A percentile compares a stretch with the other conserved stretches of the same genome.
Conservation (phyloP, 2,888 invertebrate species). For the Pandemis cinnamomeana region DNA sequence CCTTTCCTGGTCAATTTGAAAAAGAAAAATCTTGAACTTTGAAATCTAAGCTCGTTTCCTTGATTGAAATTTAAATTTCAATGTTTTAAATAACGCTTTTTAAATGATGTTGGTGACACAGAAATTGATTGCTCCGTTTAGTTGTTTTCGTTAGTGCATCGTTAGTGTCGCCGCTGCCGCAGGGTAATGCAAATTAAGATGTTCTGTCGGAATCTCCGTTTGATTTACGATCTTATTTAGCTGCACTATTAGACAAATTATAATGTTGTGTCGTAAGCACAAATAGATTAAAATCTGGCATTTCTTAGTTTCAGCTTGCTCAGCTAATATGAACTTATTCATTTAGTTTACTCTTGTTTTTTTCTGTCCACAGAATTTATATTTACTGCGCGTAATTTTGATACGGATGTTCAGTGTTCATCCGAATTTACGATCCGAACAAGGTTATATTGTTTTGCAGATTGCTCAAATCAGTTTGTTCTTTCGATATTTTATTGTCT, state of each 20-base stretch:
- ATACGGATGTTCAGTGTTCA: conserved; percentile 50
- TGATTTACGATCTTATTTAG: conserved; percentile 74
- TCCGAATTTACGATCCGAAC: conserved; percentile 57
- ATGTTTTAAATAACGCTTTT: conserved; percentile 63
- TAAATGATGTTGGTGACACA: conserved; percentile 69
- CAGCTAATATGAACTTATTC: background rate
- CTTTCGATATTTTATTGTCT: conserved; percentile 63
- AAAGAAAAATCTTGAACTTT: conserved; percentile 37
- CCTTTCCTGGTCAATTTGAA: conserved; percentile 33
- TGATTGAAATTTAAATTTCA: conserved; percentile 63
- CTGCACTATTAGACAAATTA: conserved; percentile 48
- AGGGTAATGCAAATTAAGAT: conserved; percentile 80
- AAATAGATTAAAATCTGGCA: conserved; percentile 5
- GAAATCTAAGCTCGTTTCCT: conserved; percentile 34
- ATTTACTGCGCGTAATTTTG: conserved; percentile 37
- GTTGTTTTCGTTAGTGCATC: conserved; percentile 76
- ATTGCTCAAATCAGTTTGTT: conserved; percentile 58
- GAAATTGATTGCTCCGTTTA: conserved; percentile 76
- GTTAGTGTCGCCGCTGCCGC: conserved; percentile 74
- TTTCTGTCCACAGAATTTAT: conserved; percentile 18
- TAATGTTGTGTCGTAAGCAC: conserved; percentile 25
- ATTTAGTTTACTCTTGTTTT: background rate
- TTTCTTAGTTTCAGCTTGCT: conserved; percentile 10
- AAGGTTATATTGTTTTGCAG: conserved; percentile 56
- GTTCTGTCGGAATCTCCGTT: conserved; percentile 68